These are phyloP conservation scores for Lysiphlebus fabarum DNA, from an alignment of 1,140 invertebrate species.

Conservation along the genomic window DNA sequence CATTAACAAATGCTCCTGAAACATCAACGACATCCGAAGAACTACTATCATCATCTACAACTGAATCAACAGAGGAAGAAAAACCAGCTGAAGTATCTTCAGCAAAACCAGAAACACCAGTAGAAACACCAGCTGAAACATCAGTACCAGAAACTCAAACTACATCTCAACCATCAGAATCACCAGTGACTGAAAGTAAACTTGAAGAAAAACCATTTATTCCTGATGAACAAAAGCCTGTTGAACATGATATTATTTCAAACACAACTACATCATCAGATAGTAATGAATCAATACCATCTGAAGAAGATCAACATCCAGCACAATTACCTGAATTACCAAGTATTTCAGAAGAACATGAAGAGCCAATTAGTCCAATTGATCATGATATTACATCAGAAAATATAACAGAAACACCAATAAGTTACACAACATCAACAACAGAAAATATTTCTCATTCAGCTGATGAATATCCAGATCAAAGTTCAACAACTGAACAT, in stretches of 20 bases:
- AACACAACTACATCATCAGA: background rate
- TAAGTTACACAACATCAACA: slow-evolving; percentile 2
- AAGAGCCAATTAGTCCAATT: slow-evolving; percentile 15
- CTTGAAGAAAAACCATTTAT: slow-evolving; percentile 2
- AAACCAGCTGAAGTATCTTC: background rate
- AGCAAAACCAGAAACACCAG: background rate
- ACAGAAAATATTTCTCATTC: slow-evolving; percentile 11
- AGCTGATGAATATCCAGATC: slow-evolving; percentile 41
- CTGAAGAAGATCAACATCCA: slow-evolving; percentile 8
- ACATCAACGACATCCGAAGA: slow-evolving; percentile 21
- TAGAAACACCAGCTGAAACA: slow-evolving; percentile 3
- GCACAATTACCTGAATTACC: slow-evolving; percentile 17
- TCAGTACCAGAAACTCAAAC: background rate
- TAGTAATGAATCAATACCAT: background rate
- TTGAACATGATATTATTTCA: slow-evolving; percentile 12
- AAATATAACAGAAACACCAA: slow-evolving; percentile 10
- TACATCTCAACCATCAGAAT: background rate
- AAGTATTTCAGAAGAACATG: background rate
- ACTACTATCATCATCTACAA: slow-evolving; percentile 4
- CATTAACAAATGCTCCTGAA: slow-evolving; percentile 14
- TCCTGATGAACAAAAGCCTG: slow-evolving; percentile 24
- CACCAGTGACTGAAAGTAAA: slow-evolving; percentile 23
- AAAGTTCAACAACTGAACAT: slow-evolving; percentile 34
- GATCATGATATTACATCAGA: slow-evolving; percentile 11
- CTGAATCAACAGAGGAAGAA: slow-evolving; percentile 13